Base-by-base conservation (phyloP, 2,113 vertebrate species). In the Upupa epops region DNA sequence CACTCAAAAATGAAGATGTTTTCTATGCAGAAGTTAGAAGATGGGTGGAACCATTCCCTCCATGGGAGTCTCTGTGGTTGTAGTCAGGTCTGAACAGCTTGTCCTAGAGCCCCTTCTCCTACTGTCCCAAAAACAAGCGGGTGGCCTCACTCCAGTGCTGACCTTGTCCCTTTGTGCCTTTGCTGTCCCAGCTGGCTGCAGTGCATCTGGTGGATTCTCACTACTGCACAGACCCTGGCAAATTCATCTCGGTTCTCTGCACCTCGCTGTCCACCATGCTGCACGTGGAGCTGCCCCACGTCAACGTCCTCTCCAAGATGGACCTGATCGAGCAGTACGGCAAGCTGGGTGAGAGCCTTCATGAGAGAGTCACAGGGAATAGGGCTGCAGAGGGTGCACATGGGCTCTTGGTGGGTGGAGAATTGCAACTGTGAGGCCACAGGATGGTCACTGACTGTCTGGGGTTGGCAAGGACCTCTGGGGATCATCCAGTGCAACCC, bases 171-270 rank as follows among this genome's bases (percentile, higher is more conserved):
- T 63, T 2, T 78, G 73, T 92, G 25, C 46, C 73, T 49, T 42
- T 15, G 31, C 54, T 60, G n/a, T 73, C 51, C 90, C 66, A 99
- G 99, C 94, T 99, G 95, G 97, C 98, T 25, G 98, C 99, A 1
- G 99, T 99, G 82, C 99, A 99, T 59, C 96, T 99, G 32, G 99
- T 99, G 93, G 99, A 99, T 96, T 99, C 99, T 60, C 99, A 99
- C 93, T 99, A 99, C 96, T 99, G 99, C 73, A 98, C 99, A 2
- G 99, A 99, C 89, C 98, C 99, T 1, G 99, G 98, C 89, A 99
- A 99, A 97, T 99, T 99, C 97, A 99, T 99, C 97, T 99, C 99
- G 0, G 98, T 99, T 5, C 98, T 99, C 36, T 99, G 99, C 91
- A 99, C 99, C 16, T 99, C 99, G 0, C 97, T 99, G 28, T 98